Conservation (phyloP, 2,113 vertebrate species). For the Zosterops pallidus region DNA sequence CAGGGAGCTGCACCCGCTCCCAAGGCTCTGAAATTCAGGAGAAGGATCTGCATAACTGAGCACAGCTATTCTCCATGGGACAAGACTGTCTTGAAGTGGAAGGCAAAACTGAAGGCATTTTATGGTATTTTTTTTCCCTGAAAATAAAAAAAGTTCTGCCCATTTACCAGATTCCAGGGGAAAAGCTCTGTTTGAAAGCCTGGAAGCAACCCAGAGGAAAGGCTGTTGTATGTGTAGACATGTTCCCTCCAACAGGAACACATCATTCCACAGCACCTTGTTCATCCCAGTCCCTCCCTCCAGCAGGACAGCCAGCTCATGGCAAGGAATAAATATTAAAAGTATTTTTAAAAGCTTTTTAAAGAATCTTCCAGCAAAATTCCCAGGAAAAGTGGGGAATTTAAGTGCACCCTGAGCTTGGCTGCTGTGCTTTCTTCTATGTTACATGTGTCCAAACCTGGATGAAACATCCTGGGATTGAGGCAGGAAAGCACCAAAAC, state of each 20-base stretch:
- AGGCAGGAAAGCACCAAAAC: not conserved
- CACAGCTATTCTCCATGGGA: not conserved
- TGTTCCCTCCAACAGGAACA: not conserved
- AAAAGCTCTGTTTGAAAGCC: not conserved
- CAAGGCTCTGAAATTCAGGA: not conserved
- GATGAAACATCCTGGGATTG: not conserved
- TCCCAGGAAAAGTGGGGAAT: too few relatives aligned
- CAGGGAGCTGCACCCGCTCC: not conserved
- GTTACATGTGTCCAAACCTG: not conserved
- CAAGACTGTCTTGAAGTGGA: not conserved
- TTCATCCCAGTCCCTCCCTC: not conserved
- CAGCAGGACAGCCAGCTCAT: not conserved
- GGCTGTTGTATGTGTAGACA: not conserved
- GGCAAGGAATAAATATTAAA: too few relatives aligned
- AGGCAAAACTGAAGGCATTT: rapidly evolving
- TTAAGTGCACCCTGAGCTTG: too few relatives aligned
- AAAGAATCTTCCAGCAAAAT: too few relatives aligned
- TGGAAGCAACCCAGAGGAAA: not conserved
- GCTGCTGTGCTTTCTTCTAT: not conserved
- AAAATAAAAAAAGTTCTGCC: not conserved
- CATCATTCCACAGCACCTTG: not conserved
- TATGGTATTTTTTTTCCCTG: rapidly evolving
- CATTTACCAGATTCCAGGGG: not conserved
- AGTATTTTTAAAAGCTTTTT: too few relatives aligned
- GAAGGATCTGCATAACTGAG: not conserved